Conservation (phyloP, 2,797 vertebrate species). For the Sebastes melanostomus region DNA sequence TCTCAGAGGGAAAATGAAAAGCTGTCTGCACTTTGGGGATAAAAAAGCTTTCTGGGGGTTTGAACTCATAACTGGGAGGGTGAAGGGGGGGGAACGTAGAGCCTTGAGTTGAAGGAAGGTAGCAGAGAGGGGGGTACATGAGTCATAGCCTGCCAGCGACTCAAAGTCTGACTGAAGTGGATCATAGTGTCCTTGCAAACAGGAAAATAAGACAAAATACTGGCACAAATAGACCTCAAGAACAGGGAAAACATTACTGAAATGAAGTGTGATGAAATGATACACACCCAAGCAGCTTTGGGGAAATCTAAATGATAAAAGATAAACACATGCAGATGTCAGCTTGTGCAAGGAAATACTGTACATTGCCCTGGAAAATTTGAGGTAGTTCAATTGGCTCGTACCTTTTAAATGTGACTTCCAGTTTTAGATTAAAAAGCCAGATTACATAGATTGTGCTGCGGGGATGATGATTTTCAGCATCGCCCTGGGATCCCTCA, state of each 20-base stretch:
- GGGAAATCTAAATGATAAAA: not conserved
- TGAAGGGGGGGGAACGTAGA: not conserved
- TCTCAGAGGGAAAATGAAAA: slow-evolving; percentile 58
- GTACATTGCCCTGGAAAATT: not conserved
- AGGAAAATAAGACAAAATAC: slow-evolving; percentile 1
- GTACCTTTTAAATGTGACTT: not conserved
- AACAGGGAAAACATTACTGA: not conserved
- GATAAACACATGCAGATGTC: slow-evolving; percentile 11
- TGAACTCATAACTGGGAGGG: slow-evolving; percentile 35
- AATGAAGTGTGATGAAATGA: not conserved
- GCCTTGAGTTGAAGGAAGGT: not conserved
- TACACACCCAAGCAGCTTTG: not conserved
- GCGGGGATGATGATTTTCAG: too few relatives aligned
- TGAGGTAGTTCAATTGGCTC: not conserved
- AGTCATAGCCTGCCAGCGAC: slow-evolving; percentile 36
- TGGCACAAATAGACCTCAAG: not conserved
- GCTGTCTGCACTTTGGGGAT: slow-evolving; percentile 21
- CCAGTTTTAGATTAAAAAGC: not conserved
- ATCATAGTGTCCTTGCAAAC: slow-evolving; percentile 30
- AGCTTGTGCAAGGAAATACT: not conserved
- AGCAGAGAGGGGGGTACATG: not conserved
- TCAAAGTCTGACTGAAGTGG: slow-evolving; percentile 21
- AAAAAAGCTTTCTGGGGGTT: slow-evolving; percentile 12
- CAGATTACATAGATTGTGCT: not conserved
- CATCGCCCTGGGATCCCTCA: too few relatives aligned